These are phyloP conservation scores for Andrena chrysosceles DNA, from an alignment of 2,888 invertebrate genomes.

Conservation along the genomic window DNA sequence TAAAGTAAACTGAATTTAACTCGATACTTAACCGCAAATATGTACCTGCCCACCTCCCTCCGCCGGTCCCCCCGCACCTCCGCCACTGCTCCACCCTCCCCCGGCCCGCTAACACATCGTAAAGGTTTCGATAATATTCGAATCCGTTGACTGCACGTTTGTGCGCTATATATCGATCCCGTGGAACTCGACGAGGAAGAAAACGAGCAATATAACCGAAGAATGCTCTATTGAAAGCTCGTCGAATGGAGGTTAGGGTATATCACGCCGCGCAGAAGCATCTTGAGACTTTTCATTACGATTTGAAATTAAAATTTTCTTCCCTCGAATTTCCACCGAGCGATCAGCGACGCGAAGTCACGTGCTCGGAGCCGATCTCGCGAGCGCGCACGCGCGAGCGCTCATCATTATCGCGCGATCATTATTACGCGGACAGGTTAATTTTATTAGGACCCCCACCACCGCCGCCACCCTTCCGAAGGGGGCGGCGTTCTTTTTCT, in stretches of 20 bases:
- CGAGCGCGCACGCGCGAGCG: conserved; percentile 6
- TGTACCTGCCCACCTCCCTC: conserved; percentile 18
- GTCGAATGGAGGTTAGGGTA: conserved; percentile 48
- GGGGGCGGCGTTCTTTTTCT: background rate
- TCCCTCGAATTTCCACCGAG: conserved; percentile 1
- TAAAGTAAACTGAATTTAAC: conserved; percentile 45
- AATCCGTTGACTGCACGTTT: conserved; percentile 53
- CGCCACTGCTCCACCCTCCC: background rate
- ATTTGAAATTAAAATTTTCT: conserved; percentile 15
- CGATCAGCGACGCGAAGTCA: background rate
- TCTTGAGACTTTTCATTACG: conserved; percentile 26
- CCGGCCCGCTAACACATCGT: conserved; percentile 37
- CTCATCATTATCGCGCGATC: conserved; percentile 34
- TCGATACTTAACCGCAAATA: conserved; percentile 48
- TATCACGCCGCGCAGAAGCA: background rate
- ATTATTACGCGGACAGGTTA: conserved; percentile 57
- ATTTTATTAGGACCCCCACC: conserved; percentile 51
- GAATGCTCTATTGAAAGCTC: conserved; percentile 69
- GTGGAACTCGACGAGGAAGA: conserved; percentile 49
- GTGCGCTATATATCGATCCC: conserved; percentile 59
- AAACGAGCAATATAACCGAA: conserved; percentile 66
- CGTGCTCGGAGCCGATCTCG: conserved; percentile 9
- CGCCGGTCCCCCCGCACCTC: background rate
- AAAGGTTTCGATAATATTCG: conserved; percentile 64
- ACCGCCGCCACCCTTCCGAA: background rate